Conservation (phyloP, 2,888 invertebrate genomes). For the Amorpha juglandis region DNA sequence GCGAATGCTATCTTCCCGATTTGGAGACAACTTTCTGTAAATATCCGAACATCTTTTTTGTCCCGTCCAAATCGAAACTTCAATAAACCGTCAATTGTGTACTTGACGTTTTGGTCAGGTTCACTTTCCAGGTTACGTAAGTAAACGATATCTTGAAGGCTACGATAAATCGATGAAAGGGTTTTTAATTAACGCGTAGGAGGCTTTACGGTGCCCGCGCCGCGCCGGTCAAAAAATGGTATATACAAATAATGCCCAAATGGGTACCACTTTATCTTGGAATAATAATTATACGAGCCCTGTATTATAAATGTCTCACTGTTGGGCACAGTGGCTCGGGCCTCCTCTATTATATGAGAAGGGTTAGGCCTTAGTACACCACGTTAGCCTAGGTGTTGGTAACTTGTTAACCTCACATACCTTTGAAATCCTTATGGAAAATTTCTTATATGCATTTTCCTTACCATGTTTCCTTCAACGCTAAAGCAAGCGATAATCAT, state of each 20-base stretch:
- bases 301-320: too few species aligned
- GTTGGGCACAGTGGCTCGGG: too few species aligned
- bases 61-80: constrained; percentile 74
- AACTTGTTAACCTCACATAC: too few species aligned
- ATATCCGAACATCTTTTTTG: constrained; percentile 75
- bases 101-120: constrained; percentile 60
- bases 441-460: too few species aligned
- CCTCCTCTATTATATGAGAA: too few species aligned
- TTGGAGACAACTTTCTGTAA: constrained; percentile 78
- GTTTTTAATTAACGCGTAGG: constrained; percentile 68
- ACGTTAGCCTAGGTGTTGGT: too few species aligned
- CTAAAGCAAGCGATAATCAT: too few species aligned
- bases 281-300: too few species aligned
- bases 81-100: constrained; percentile 74
- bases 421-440: too few species aligned
- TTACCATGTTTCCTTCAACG: too few species aligned
- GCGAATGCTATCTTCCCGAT: constrained; percentile 72
- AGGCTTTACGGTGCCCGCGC: constrained; percentile 50
- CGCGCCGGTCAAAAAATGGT: constrained; percentile 30
- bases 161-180: constrained; percentile 65
- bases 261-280: constrained; percentile 17
- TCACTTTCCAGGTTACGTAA: constrained; percentile 77
- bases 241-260: constrained; percentile 27
- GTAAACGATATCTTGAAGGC: constrained; percentile 49
- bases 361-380: too few species aligned